Evolutionary conservation across 2,113 vertebrate genomes (phyloP).

Genomic region (Xiphophorus maculatus): DNA sequence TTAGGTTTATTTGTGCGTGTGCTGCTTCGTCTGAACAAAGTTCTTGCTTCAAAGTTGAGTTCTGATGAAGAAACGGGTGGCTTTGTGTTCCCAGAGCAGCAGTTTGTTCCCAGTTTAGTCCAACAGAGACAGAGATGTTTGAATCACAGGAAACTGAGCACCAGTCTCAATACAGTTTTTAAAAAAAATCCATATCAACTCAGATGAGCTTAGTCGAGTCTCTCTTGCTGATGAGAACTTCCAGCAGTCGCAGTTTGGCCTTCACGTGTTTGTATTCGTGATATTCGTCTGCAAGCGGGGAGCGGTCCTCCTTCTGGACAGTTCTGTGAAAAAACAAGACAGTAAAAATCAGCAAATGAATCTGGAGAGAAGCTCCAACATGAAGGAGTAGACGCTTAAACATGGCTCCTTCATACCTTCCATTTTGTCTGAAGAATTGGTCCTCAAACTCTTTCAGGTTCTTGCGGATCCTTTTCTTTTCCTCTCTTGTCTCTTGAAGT

Average conservation of each 20-base stretch:
- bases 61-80: slow-evolving; percentile 5
- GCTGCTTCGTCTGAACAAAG: slow-evolving; percentile 5
- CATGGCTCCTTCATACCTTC: slow-evolving; percentile 83
- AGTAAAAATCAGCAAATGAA: background rate
- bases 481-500: slow-evolving; percentile 93
- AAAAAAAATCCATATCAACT: slow-evolving; percentile 10
- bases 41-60: slow-evolving; percentile 7
- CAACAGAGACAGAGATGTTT: slow-evolving; percentile 35
- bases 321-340: slow-evolving; percentile 78
- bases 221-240: slow-evolving; percentile 98
- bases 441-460: slow-evolving; percentile 97
- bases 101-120: slow-evolving; percentile 7
- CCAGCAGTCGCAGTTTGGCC: slow-evolving; percentile 93
- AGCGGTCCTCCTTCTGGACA: slow-evolving; percentile 95
- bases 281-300: slow-evolving; percentile 92
- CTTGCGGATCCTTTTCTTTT: slow-evolving; percentile 95
- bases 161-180: slow-evolving; percentile 23
- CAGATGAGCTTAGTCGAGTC: slow-evolving; percentile 80
- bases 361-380: background rate
- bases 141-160: slow-evolving; percentile 24
- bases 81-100: slow-evolving; percentile 23
- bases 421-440: slow-evolving; percentile 93
- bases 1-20: slow-evolving; percentile 30
- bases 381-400: background rate
- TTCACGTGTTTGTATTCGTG: slow-evolving; percentile 96